Conservation (phyloP, 1,140 invertebrate genomes). For the Parapsyche elsis region DNA sequence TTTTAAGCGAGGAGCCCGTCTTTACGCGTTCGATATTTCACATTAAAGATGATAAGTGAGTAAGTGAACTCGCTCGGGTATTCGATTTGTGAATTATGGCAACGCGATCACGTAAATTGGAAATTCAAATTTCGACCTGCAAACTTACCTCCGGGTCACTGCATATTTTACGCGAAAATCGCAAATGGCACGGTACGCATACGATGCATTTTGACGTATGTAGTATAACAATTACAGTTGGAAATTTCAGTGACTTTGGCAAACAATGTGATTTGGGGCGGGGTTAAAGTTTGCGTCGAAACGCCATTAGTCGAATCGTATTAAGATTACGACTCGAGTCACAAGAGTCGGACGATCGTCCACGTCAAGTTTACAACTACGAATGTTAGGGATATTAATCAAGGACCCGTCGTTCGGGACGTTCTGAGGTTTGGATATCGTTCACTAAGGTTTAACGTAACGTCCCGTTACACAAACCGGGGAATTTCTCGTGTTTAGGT, state of each 20-base stretch:
- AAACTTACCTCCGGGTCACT: too few relatives aligned
- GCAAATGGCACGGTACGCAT: too few relatives aligned
- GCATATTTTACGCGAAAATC: too few relatives aligned
- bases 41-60: neutral
- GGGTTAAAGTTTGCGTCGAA: neutral
- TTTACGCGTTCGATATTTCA: too few relatives aligned
- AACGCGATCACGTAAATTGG: slow-evolving; percentile 1
- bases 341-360: neutral
- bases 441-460: too few relatives aligned
- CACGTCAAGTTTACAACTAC: slow-evolving; percentile 2
- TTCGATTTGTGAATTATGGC: slow-evolving; percentile 1
- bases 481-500: too few relatives aligned
- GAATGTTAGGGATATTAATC: neutral
- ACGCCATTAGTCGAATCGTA: neutral
- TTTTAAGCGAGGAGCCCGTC: too few relatives aligned
- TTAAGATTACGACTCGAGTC: slow-evolving; percentile 1
- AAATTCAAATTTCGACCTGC: neutral
- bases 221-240: too few relatives aligned
- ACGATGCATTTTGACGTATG: too few relatives aligned
- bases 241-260: too few relatives aligned
- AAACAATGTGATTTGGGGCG: neutral
- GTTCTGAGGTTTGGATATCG: neutral
- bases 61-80: neutral
- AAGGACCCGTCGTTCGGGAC: neutral
- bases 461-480: too few relatives aligned